These are phyloP conservation scores for Labrus mixtus DNA, from an alignment of 2,113 vertebrate genomes.

Conservation along the genomic window DNA sequence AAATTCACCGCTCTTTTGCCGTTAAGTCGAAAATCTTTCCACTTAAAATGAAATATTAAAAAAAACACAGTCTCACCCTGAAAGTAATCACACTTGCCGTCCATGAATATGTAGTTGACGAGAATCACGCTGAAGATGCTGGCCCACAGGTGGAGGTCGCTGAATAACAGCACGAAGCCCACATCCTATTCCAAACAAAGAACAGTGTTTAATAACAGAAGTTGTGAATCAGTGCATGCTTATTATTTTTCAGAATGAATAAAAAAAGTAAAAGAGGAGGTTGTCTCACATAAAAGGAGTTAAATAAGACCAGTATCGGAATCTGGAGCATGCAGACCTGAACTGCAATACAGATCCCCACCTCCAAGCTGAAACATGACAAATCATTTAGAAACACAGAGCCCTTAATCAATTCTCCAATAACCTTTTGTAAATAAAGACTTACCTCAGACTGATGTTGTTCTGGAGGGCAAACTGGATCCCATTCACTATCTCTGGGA, in stretches of 20 bases:
- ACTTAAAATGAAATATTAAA: neutral
- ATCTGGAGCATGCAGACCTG: conserved; percentile 96
- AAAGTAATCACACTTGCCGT: conserved; percentile 91
- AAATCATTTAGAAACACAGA: neutral
- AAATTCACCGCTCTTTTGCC: too few species aligned
- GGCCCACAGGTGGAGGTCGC: conserved; percentile 85
- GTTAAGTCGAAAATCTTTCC: neutral
- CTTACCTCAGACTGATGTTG: conserved; percentile 90
- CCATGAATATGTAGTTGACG: conserved; percentile 90
- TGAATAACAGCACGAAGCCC: conserved; percentile 86
- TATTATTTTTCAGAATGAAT: conserved; percentile 7
- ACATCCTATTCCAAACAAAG: conserved; percentile 78
- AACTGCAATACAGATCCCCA: conserved; percentile 90
- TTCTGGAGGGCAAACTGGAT: conserved; percentile 94
- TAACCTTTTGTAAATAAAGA: neutral
- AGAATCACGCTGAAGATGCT: conserved; percentile 91
- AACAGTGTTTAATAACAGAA: conserved; percentile 5
- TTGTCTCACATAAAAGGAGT: conserved; percentile 91
- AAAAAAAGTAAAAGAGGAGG: neutral
- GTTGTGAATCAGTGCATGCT: neutral
- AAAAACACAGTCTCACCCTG: conserved; percentile 79
- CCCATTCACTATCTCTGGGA: conserved; percentile 91
- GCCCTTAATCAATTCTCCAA: neutral
- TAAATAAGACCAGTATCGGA: conserved; percentile 90
- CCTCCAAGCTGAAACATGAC: conserved; percentile 85